These are phyloP conservation scores for Peromyscus nudipes DNA, from an alignment of 2,797 vertebrate genomes.

Conservation along the genomic window DNA sequence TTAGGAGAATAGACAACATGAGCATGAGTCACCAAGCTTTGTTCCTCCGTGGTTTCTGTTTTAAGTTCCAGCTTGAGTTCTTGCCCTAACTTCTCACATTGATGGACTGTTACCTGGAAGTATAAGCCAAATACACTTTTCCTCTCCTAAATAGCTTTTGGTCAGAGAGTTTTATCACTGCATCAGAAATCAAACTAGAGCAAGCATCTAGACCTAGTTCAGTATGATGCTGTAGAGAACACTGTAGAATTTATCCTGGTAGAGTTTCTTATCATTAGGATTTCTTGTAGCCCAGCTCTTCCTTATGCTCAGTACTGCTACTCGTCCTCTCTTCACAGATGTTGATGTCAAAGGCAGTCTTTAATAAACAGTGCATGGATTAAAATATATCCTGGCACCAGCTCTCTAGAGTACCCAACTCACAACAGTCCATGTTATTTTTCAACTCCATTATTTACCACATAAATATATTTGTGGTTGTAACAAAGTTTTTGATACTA, in stretches of 20 bases:
- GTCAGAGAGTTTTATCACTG: neutral
- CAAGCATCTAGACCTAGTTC: neutral
- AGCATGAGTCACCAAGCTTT: neutral
- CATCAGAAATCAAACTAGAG: neutral
- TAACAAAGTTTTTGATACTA: neutral
- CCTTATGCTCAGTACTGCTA: neutral
- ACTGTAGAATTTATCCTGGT: neutral
- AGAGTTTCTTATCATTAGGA: neutral
- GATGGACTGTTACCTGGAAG: neutral
- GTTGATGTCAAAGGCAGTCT: neutral
- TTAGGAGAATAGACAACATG: neutral
- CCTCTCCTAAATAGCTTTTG: neutral
- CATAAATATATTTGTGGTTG: neutral
- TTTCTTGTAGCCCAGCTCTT: neutral
- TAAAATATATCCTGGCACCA: neutral
- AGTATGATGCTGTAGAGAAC: neutral
- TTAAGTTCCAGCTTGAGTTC: neutral
- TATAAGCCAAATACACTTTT: neutral
- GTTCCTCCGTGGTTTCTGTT: neutral
- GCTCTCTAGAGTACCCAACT: neutral
- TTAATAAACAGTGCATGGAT: neutral
- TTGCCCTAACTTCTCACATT: neutral
- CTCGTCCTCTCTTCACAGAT: neutral
- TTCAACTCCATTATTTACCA: constrained; percentile 13
- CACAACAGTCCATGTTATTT: neutral